phyloP scores from a whole-genome alignment of 2,888 invertebrate species.

The Boloria selene region DNA sequence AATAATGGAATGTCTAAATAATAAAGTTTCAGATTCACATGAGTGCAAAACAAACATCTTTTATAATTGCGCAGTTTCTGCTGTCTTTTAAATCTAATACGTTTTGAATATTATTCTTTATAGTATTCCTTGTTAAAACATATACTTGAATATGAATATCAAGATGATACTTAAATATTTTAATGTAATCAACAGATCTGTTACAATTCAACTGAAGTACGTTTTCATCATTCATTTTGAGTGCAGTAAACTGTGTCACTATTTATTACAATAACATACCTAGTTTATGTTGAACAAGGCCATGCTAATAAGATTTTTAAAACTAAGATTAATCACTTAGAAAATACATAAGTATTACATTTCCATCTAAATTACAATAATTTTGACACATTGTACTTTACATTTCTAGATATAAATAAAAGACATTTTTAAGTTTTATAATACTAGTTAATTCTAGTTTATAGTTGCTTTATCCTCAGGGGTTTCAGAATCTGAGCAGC shows the following conservation, averaged over 20 bases:
- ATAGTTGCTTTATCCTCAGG: constrained; percentile 73
- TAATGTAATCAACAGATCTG: constrained; percentile 43
- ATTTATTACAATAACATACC: constrained; percentile 43
- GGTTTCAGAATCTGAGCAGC: constrained; percentile 73
- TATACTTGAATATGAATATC: constrained; percentile 7
- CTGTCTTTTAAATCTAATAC: constrained; percentile 1
- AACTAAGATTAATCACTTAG: neutral
- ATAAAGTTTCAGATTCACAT: neutral
- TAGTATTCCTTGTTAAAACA: neutral
- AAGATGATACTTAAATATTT: constrained; percentile 26
- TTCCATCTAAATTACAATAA: neutral
- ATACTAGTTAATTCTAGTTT: constrained; percentile 60
- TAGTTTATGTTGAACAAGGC: constrained; percentile 50
- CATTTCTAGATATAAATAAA: constrained; percentile 1
- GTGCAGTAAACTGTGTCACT: constrained; percentile 51
- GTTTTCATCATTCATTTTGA: constrained; percentile 46
- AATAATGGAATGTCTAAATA: constrained; percentile 15
- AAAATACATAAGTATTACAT: neutral
- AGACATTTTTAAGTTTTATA: constrained; percentile 17
- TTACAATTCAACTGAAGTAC: constrained; percentile 42
- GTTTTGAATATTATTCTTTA: neutral
- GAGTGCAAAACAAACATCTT: no score
- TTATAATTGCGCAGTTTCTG: neutral
- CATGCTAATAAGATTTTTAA: neutral
- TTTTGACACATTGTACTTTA: constrained; percentile 3